Conservation (phyloP, 2,113 vertebrate species). For the Archilochus colubris region DNA sequence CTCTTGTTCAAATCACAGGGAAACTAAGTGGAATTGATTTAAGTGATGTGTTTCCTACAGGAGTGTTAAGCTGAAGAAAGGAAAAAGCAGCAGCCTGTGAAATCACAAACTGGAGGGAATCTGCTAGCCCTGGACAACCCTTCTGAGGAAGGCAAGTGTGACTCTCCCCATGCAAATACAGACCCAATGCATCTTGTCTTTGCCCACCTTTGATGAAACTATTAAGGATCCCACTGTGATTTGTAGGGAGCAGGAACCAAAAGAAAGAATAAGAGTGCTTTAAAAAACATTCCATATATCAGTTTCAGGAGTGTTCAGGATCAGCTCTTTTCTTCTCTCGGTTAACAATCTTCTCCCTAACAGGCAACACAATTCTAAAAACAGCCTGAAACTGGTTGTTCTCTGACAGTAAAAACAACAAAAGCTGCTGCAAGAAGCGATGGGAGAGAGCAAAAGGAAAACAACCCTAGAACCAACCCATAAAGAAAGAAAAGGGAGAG, state of each 20-base stretch:
- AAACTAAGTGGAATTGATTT: not conserved
- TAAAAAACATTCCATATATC: not conserved
- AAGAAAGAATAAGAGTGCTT: not conserved
- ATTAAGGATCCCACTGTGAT: not conserved
- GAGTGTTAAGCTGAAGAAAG: not conserved
- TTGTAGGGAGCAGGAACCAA: not conserved
- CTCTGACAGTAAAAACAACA: not conserved
- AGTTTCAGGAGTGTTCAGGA: not conserved
- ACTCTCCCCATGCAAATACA: rapidly evolving
- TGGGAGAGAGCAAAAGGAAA: not conserved
- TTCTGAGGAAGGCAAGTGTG: not conserved
- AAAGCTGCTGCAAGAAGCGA: constrained; percentile 29
- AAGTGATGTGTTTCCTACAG: not conserved
- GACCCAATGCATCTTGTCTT: not conserved
- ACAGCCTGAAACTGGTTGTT: not conserved
- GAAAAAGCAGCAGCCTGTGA: not conserved
- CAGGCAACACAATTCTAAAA: not conserved
- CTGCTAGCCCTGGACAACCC: not conserved
- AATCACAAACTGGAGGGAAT: not conserved
- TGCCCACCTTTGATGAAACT: rapidly evolving
- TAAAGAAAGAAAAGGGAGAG: constrained; percentile 29
- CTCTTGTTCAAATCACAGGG: not conserved
- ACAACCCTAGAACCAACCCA: not conserved
- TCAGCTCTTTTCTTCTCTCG: not conserved
- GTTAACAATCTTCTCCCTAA: not conserved